Percentiles rank a stretch among this genome's conserved stretches.
Evolutionary conservation across 2,888 invertebrate species (phyloP).

Genomic region (Callyntrura guangdongensis): DNA sequence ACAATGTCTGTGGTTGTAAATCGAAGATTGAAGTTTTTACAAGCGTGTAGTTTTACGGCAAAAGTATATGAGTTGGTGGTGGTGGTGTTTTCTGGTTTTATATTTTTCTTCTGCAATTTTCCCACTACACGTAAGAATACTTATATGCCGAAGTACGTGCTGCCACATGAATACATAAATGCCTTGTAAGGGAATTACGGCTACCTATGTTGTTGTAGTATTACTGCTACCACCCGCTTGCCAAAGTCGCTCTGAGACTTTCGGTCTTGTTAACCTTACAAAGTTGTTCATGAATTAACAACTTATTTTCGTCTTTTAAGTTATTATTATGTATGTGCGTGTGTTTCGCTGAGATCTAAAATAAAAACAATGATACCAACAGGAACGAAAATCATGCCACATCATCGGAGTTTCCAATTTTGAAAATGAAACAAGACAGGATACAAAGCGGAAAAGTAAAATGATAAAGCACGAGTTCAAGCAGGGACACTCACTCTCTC

Average conservation of each 20-base stretch:
- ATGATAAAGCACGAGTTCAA: conserved; percentile 48
- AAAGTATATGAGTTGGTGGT: neutral
- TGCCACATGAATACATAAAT: neutral
- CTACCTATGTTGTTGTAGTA: neutral
- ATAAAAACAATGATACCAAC: neutral
- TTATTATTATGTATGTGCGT: conserved; percentile 3
- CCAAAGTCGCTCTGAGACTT: neutral
- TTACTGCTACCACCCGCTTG: neutral
- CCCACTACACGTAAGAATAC: neutral
- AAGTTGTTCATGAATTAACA: conserved; percentile 3
- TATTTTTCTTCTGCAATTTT: neutral
- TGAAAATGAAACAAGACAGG: neutral
- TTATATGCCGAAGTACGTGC: neutral
- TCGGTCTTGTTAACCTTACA: neutral
- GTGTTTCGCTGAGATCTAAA: neutral
- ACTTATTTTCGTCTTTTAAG: neutral
- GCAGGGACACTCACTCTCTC: conserved; percentile 61
- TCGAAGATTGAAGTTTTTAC: conserved; percentile 75
- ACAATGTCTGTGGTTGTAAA: conserved; percentile 57
- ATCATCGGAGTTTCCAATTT: conserved; percentile 22
- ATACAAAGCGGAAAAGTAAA: neutral
- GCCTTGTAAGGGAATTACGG: too few species aligned
- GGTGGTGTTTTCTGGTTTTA: neutral
- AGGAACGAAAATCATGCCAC: neutral
- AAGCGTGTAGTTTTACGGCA: conserved; percentile 45